These are phyloP conservation scores for Salticus scenicus DNA, from an alignment of 2,888 invertebrate species.

Conservation along the genomic window DNA sequence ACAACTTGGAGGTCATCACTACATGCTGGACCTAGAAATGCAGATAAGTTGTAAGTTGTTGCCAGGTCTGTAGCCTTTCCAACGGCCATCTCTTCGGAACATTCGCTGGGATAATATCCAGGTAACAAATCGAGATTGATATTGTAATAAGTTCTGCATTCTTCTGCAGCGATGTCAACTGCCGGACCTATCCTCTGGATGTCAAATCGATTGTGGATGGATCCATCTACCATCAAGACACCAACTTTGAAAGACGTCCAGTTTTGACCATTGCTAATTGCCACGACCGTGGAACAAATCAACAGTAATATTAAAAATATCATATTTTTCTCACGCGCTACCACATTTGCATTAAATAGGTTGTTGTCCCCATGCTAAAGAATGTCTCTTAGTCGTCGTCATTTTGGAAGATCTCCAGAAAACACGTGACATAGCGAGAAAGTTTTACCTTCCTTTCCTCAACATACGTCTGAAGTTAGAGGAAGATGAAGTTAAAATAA, in stretches of 20 bases:
- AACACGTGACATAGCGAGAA: slow-evolving; percentile 21
- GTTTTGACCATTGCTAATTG: neutral
- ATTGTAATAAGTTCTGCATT: slow-evolving; percentile 42
- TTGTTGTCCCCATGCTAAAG: slow-evolving; percentile 49
- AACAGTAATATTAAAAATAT: neutral
- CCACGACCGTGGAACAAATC: neutral
- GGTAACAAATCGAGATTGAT: slow-evolving; percentile 38
- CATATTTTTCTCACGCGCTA: neutral
- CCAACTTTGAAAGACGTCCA: slow-evolving; percentile 62
- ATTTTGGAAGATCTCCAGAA: slow-evolving; percentile 42
- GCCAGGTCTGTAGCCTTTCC: slow-evolving; percentile 70
- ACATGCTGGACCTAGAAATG: slow-evolving; percentile 72
- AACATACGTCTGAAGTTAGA: slow-evolving; percentile 21
- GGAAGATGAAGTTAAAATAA: slow-evolving; percentile 57
- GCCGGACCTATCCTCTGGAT: slow-evolving; percentile 71
- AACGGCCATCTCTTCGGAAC: slow-evolving; percentile 70
- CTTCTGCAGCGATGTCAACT: slow-evolving; percentile 70
- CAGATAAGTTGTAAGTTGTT: slow-evolving; percentile 52
- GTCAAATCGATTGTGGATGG: slow-evolving; percentile 68
- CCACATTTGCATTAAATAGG: slow-evolving; percentile 38
- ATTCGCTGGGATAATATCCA: slow-evolving; percentile 69
- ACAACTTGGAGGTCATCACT: slow-evolving; percentile 72
- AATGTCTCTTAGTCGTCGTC: slow-evolving; percentile 49
- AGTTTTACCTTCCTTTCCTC: neutral
- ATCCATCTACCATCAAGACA: slow-evolving; percentile 70